Base-by-base conservation (phyloP, 1,140 invertebrate species). In the Drosophila kohkoa region DNA sequence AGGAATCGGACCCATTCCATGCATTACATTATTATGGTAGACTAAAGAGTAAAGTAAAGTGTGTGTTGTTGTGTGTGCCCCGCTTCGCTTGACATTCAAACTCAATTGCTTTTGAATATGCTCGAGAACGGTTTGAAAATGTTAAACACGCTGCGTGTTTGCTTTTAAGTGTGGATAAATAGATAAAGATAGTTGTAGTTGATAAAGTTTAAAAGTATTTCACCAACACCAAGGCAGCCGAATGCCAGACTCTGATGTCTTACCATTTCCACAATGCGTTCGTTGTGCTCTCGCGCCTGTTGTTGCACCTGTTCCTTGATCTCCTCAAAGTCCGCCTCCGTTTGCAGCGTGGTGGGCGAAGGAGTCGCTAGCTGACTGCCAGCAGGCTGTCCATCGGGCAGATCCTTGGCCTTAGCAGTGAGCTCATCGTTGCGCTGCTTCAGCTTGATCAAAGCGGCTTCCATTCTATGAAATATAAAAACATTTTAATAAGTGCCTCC, bases 221-320 rank as follows among this genome's bases (percentile, higher is more conserved):
- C 25, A 55, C 52, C 52, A 55, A 5, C 52, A 55, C 52, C 52
- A 55, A n/a, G 25, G 55, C n/a, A 38, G 0, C 35, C 10, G 2
- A 8, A 38, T 10, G 35, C 8, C 35, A 38, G 35, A 38, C 35
- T n/a, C 38, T 59, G 38, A 45, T 11, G 5, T 73, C 71, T 75
- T 71, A 92, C 92, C 91, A 92, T 92, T 89, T 92, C 92, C 20
- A 92, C 92, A 73, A 92, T 92, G 48, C 92, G 89, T 15, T 92
- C 92, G 46, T 82, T 82, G 65, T 92, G 91, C 16, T 91, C 90
- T 8, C 79, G 78, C 28, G 81, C 70, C 70, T 90, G 91, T 45
- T 79, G 82, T 43, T 91, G 79, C 66, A 92, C 83, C 75, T 90
- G 79, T 2, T 88, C 91, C 72, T 90, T 79, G 38, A 92, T 91